Base-by-base conservation (phyloP, 2,797 vertebrate species). In the Arrhamphus sclerolepis region DNA sequence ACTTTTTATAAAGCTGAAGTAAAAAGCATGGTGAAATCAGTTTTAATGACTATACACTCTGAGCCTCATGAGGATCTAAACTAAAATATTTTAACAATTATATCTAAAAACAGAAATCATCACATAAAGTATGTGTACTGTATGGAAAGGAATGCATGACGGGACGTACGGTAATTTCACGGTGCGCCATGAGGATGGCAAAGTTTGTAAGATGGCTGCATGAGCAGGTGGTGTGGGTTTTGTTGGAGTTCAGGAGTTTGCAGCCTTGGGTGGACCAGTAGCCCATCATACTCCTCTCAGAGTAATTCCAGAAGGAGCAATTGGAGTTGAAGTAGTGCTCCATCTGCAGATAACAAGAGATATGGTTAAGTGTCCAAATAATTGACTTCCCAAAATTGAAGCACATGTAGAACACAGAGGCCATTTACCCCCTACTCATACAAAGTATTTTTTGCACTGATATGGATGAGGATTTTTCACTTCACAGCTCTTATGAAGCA, bases 261-360 rank as follows among this genome's bases (percentile, higher is more conserved):
- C 98, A 99, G 89, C 98, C 97, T 90, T 98, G 96, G 62, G 97
- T 99, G 85, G 98, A 99, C 97, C 98, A 99, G 89, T 97, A 95
- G 72, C 98, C 98, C 95, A 97, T 99, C 98, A 99, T 99, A 53
- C 96, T 98, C 86, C 98, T 95, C 86, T 99, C 98, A 0, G 98
- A 99, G 91, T 99, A 99, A 92, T 98, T 99, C 98, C 98, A 99
- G 92, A 99, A 99, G 81, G 98, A 99, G 87, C 98, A 99, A 92
- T 98, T 99, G 91, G 98, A 94, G 91, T 99, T 98, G 93, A 97
- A 98, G 90, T 98, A 99, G 94, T 95, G 95, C 83, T 98, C 94
- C 89, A 95, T 94, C 98, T 99, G 89, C 79, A 87, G 81, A 84
- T 84, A 89, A 88, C 83, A 89, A 83, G 86, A 89, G 82, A 88